phyloP scores from a whole-genome alignment of 2,888 invertebrate genomes.

The Carterocephalus palaemon region DNA sequence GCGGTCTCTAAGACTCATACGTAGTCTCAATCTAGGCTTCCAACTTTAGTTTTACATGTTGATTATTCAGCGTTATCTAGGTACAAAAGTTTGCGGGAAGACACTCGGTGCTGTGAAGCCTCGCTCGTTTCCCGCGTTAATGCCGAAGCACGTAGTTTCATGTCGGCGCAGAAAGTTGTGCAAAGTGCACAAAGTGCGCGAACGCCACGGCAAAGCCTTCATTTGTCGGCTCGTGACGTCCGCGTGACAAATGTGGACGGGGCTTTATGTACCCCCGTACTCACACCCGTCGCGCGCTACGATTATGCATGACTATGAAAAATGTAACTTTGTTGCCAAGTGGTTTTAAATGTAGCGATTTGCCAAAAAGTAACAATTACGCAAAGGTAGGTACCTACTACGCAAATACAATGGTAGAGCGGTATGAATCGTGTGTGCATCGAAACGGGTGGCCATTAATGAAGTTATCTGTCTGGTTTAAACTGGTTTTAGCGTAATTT shows the following conservation, averaged over 20 bases:
- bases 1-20: conserved; percentile 20
- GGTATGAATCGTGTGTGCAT: conserved; percentile 23
- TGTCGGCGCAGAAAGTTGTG: conserved; percentile 73
- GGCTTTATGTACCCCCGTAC: conserved; percentile 56
- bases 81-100: conserved; percentile 67
- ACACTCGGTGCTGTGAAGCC: conserved; percentile 64
- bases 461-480: conserved; percentile 50
- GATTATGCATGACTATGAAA: conserved; percentile 67
- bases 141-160: conserved; percentile 75
- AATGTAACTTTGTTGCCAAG: conserved; percentile 46
- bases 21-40: conserved; percentile 37
- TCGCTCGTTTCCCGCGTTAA: conserved; percentile 66
- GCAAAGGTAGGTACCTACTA: too few relatives aligned
- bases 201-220: conserved; percentile 75
- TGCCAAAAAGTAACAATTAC: conserved; percentile 34
- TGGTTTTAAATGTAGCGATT: conserved; percentile 38
- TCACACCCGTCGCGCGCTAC: conserved; percentile 45
- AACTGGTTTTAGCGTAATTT: conserved; percentile 52
- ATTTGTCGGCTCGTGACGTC: conserved; percentile 77
- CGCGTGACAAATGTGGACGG: conserved; percentile 77
- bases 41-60: conserved; percentile 54
- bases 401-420: conserved; percentile 12
- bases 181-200: conserved; percentile 76
- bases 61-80: conserved; percentile 68
- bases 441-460: conserved; percentile 33